A percentile compares a stretch with the other conserved stretches of the same genome.
phyloP scores from a whole-genome alignment of 2,888 invertebrate species.

The Tetramorium bicarinatum region DNA sequence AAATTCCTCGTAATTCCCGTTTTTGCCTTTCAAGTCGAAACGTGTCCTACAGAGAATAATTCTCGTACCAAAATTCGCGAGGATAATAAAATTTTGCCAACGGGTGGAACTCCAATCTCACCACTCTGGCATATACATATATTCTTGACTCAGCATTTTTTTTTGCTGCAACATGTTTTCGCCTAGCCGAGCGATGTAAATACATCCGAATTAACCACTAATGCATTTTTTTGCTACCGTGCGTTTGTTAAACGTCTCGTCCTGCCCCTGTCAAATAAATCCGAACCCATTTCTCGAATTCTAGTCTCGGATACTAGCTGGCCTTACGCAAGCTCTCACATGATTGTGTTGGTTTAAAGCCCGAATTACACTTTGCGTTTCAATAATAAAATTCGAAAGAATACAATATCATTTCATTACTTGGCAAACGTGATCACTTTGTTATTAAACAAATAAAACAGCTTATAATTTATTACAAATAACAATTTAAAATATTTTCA shows the following conservation, averaged over 20 bases:
- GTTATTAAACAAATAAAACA: background rate
- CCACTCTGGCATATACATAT: conserved; percentile 22
- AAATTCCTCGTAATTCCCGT: conserved; percentile 9
- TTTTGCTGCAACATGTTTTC: conserved; percentile 24
- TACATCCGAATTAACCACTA: conserved; percentile 62
- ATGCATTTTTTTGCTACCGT: conserved; percentile 53
- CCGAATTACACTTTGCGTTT: background rate
- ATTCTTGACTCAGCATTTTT: conserved; percentile 40
- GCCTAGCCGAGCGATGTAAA: conserved; percentile 24
- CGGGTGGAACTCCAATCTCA: conserved; percentile 14
- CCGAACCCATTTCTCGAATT: conserved; percentile 32
- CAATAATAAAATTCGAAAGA: background rate
- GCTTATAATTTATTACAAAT: background rate
- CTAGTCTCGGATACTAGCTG: background rate
- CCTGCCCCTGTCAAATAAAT: conserved; percentile 51
- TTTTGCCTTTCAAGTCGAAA: conserved; percentile 22
- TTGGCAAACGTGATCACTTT: background rate
- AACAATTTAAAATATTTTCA: background rate
- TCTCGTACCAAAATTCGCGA: conserved; percentile 15
- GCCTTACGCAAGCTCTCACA: background rate
- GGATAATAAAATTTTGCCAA: conserved; percentile 32
- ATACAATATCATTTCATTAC: background rate
- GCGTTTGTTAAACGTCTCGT: conserved; percentile 26
- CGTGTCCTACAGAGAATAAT: conserved; percentile 19
- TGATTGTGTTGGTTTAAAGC: conserved; percentile 20